These are phyloP conservation scores for Spodoptera exigua DNA, from an alignment of 2,888 invertebrate species.

Conservation along the genomic window DNA sequence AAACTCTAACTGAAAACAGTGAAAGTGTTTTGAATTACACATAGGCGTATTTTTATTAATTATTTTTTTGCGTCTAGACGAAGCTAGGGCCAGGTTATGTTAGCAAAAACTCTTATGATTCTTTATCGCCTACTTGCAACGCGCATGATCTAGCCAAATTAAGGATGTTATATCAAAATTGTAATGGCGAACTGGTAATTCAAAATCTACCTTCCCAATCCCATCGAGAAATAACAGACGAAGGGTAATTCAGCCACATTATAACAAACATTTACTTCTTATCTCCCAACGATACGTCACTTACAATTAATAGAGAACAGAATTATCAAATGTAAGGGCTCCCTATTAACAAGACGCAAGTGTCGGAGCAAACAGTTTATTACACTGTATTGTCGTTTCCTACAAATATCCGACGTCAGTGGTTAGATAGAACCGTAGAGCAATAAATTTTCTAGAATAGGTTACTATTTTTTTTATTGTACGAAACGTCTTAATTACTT, in stretches of 20 bases:
- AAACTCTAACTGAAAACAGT: slow-evolving; percentile 20
- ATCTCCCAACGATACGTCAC: slow-evolving; percentile 1
- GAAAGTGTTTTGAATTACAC: slow-evolving; percentile 5
- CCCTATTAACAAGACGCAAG: slow-evolving; percentile 40
- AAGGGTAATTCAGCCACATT: background rate
- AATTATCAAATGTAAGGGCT: slow-evolving; percentile 31
- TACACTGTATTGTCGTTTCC: slow-evolving; percentile 65
- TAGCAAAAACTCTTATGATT: too few species aligned
- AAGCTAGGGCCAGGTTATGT: too few species aligned
- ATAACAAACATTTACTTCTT: background rate
- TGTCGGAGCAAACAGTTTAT: slow-evolving; percentile 63
- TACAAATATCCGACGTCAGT: slow-evolving; percentile 63
- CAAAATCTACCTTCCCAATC: too few species aligned
- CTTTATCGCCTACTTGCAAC: too few species aligned
- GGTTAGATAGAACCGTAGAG: slow-evolving; percentile 50
- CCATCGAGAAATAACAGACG: too few species aligned
- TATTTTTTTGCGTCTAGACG: too few species aligned
- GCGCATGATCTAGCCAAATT: too few species aligned
- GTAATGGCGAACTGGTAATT: too few species aligned
- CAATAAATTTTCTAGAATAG: slow-evolving; percentile 35
- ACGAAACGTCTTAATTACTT: too few species aligned
- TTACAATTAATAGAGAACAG: slow-evolving; percentile 17
- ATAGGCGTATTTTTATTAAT: background rate
- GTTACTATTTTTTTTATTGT: too few species aligned
- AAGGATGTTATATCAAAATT: too few species aligned